Evolutionary conservation across 2,797 vertebrate genomes (phyloP).

Genomic region (Novumbra hubbsi): DNA sequence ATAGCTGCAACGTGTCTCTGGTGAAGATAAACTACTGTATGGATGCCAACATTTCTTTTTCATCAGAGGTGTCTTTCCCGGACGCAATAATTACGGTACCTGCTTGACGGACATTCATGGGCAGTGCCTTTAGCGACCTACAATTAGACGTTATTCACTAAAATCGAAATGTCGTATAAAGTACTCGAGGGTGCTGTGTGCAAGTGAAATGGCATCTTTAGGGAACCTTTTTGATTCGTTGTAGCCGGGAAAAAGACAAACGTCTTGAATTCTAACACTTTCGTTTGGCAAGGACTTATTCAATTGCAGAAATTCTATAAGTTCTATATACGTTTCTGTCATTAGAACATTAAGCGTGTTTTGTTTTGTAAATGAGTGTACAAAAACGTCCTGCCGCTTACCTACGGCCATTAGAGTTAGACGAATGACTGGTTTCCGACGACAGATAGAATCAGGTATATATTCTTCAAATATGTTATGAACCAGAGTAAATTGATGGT

Average conservation of each 20-base stretch:
- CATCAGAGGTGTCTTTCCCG: conserved; percentile 53
- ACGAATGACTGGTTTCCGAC: not conserved
- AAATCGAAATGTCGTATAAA: not conserved
- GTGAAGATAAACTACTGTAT: conserved; percentile 29
- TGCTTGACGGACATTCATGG: not conserved
- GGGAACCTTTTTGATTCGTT: not conserved
- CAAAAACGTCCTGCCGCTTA: not conserved
- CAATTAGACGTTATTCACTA: not conserved
- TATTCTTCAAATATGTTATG: not conserved
- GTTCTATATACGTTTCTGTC: conserved; percentile 5
- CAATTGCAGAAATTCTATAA: not conserved
- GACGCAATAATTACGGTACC: conserved; percentile 6
- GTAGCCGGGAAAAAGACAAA: not conserved
- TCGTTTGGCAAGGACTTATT: not conserved
- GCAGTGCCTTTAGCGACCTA: not conserved
- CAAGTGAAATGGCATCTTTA: not conserved
- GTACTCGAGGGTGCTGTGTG: not conserved
- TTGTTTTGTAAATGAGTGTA: not conserved
- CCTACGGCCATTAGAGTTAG: not conserved
- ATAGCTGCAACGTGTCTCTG: conserved; percentile 71
- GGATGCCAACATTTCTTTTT: conserved; percentile 30
- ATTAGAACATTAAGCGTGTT: not conserved
- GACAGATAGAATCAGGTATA: not conserved
- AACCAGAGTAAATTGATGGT: conserved; percentile 3
- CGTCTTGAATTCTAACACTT: not conserved